These are phyloP conservation scores for Mellilla xanthometata DNA, from an alignment of 2,888 invertebrate species.

Conservation along the genomic window DNA sequence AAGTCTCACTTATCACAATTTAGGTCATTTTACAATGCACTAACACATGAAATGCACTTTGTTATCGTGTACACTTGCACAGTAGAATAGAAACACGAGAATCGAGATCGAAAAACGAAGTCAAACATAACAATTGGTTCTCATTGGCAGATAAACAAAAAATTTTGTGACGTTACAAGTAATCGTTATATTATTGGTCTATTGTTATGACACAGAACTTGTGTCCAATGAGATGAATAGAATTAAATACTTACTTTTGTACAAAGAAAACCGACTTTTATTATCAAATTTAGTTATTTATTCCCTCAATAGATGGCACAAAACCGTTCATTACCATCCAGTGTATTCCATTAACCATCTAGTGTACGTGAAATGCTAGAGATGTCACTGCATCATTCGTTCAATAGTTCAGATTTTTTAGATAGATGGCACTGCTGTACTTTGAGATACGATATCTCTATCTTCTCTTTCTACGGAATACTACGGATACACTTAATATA, in stretches of 20 bases:
- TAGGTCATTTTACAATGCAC: slow-evolving; percentile 76
- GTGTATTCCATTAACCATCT: too few species aligned
- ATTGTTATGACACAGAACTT: too few species aligned
- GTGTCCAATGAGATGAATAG: slow-evolving; percentile 1
- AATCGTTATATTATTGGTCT: slow-evolving; percentile 1
- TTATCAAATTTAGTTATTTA: slow-evolving; percentile 7
- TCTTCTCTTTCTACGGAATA: too few species aligned
- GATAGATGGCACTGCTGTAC: too few species aligned
- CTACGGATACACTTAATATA: too few species aligned
- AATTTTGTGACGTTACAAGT: neutral
- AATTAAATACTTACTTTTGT: too few species aligned
- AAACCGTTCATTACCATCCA: too few species aligned
- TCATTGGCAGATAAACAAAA: slow-evolving; percentile 12
- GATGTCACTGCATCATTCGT: too few species aligned
- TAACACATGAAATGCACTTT: slow-evolving; percentile 69
- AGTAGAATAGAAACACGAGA: too few species aligned
- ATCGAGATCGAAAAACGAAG: slow-evolving; percentile 35
- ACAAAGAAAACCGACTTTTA: slow-evolving; percentile 6
- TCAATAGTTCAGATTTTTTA: too few species aligned
- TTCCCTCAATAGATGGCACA: slow-evolving; percentile 6
- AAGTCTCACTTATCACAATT: slow-evolving; percentile 65
- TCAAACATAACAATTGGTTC: slow-evolving; percentile 35
- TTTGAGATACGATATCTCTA: too few species aligned
- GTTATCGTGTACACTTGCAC: slow-evolving; percentile 70
- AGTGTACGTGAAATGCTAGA: too few species aligned